Conservation (phyloP, 2,113 vertebrate species). For the Oreochromis aureus region DNA sequence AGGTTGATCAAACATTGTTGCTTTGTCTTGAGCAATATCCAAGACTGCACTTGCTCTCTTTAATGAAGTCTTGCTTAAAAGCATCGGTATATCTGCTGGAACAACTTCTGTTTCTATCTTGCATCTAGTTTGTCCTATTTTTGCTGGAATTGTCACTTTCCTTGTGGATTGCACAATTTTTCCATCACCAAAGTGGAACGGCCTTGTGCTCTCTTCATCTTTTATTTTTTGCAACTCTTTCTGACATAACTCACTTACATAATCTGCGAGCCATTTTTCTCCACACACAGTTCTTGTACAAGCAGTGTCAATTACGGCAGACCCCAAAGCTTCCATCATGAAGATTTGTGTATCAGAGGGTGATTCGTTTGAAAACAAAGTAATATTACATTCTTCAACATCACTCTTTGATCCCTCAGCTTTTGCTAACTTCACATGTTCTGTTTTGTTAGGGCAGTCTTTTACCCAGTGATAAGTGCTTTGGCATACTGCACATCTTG, state of each 20-base stretch:
- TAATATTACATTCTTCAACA: no score
- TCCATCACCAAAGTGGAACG: fast-evolving
- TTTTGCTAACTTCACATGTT: fast-evolving
- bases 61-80: not conserved
- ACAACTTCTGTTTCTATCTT: not conserved
- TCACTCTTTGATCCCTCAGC: no score
- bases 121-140: fast-evolving
- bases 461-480: not conserved
- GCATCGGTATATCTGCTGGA: fast-evolving
- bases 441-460: not conserved
- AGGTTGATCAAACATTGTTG: not conserved
- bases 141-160: fast-evolving
- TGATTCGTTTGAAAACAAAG: no score
- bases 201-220: not conserved
- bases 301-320: no score
- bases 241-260: no score
- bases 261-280: no score
- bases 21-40: not conserved
- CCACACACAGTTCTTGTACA: no score
- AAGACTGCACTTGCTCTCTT: not conserved
- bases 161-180: not conserved
- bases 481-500: not conserved
- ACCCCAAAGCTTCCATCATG: no score
- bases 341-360: no score
- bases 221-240: not conserved